Conservation (phyloP, 2,113 vertebrate genomes). For the Misgurnus mizolepis region DNA sequence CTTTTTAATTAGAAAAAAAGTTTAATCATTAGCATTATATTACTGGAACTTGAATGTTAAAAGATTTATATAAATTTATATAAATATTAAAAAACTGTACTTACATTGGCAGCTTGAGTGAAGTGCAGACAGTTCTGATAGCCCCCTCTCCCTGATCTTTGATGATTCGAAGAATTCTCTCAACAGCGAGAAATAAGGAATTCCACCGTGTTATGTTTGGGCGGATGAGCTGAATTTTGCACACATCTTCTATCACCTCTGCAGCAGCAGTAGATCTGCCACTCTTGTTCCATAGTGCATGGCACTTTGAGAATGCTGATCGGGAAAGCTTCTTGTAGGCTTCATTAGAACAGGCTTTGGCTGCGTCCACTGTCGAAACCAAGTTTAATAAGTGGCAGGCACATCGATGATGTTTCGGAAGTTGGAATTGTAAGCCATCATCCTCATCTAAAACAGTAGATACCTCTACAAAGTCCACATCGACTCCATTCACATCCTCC, state of each 20-base stretch:
- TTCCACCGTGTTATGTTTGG: slow-evolving; percentile 28
- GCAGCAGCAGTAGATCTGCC: too few relatives aligned
- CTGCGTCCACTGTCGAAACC: slow-evolving; percentile 41
- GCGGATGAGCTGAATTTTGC: too few relatives aligned
- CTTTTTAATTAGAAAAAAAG: too few relatives aligned
- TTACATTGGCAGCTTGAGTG: slow-evolving; percentile 42
- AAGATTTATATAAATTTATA: too few relatives aligned
- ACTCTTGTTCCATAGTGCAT: background rate
- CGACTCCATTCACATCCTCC: too few relatives aligned
- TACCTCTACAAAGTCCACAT: too few relatives aligned
- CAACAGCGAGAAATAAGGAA: slow-evolving; percentile 23
- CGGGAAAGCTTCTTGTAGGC: slow-evolving; percentile 15
- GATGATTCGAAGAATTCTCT: background rate
- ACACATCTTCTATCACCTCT: too few relatives aligned
- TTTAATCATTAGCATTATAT: too few relatives aligned
- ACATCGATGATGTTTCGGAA: slow-evolving; percentile 24
- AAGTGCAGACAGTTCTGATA: slow-evolving; percentile 20
- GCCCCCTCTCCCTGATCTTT: slow-evolving; percentile 40
- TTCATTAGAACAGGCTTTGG: slow-evolving; percentile 19
- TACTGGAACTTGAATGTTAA: too few relatives aligned
- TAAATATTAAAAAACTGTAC: background rate
- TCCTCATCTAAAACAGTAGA: too few relatives aligned
- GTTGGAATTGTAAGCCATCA: too few relatives aligned
- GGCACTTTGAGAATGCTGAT: slow-evolving; percentile 41
- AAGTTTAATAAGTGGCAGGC: slow-evolving; percentile 37